Evolutionary conservation across 1,140 invertebrate genomes (phyloP).

Genomic region (Hycleus phaleratus): DNA sequence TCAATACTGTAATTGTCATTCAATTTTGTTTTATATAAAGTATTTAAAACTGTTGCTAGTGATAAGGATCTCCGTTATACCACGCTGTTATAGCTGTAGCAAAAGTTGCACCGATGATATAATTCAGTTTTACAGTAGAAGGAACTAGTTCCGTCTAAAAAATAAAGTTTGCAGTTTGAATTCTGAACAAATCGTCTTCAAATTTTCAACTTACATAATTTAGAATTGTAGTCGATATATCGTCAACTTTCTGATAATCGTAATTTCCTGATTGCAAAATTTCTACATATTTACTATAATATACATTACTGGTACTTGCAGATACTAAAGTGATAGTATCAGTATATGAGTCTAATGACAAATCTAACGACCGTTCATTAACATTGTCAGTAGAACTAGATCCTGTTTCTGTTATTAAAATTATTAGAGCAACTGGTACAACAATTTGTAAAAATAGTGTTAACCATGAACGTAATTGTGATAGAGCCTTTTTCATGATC

Average conservation of each 20-base stretch:
- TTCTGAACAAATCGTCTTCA: too few species aligned
- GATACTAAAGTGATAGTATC: conserved; percentile 38
- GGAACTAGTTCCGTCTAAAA: too few species aligned
- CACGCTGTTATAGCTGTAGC: conserved; percentile 41
- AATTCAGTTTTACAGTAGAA: conserved; percentile 41
- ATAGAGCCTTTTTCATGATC: conserved; percentile 51
- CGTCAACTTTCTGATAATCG: background rate
- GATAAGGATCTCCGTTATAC: conserved; percentile 58
- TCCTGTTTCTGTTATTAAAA: conserved; percentile 37
- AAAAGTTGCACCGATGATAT: conserved; percentile 42
- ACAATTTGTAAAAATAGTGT: conserved; percentile 49
- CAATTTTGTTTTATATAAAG: background rate
- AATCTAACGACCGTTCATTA: conserved; percentile 38
- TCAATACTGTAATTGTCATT: conserved; percentile 46
- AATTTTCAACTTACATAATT: background rate
- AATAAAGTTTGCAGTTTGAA: too few species aligned
- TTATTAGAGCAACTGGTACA: conserved; percentile 51
- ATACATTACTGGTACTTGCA: background rate
- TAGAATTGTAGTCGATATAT: background rate
- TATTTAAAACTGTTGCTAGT: conserved; percentile 36
- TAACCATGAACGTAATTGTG: conserved; percentile 47
- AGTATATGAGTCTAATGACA: conserved; percentile 29
- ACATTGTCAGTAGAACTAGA: conserved; percentile 36
- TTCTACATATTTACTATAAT: background rate
- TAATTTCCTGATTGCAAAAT: background rate